These are phyloP conservation scores for Chaetorhynchus papuensis DNA, from an alignment of 2,113 vertebrate genomes.

Conservation along the genomic window DNA sequence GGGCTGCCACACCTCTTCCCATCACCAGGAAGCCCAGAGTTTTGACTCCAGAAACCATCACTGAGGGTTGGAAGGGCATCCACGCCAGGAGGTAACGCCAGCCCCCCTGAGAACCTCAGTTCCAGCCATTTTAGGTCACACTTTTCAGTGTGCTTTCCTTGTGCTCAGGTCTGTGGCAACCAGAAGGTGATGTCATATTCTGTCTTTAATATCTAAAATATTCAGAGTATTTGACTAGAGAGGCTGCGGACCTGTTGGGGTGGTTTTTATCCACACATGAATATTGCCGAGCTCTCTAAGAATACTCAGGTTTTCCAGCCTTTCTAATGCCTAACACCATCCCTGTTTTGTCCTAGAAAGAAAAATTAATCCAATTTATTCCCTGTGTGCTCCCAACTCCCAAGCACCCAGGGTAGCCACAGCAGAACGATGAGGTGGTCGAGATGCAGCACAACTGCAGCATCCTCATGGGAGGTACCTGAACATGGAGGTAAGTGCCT, in stretches of 20 bases:
- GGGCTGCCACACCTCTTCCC: neutral
- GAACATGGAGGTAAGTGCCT: neutral
- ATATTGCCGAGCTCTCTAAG: neutral
- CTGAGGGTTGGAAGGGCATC: neutral
- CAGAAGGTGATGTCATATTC: neutral
- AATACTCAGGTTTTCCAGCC: neutral
- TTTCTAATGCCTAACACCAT: neutral
- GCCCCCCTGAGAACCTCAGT: neutral
- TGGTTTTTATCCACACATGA: neutral
- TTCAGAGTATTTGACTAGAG: neutral
- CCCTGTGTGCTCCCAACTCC: neutral
- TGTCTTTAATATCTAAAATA: neutral
- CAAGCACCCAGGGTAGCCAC: neutral
- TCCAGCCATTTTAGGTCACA: neutral
- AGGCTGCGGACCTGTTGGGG: neutral
- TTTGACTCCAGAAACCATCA: neutral
- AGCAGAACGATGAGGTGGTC: neutral
- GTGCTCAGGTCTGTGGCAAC: neutral
- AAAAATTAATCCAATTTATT: neutral
- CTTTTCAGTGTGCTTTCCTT: neutral
- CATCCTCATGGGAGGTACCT: neutral
- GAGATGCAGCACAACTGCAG: neutral
- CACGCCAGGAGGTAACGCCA: rapidly evolving
- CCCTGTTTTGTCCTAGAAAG: neutral
- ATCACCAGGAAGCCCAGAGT: neutral